These are phyloP conservation scores for Brachionus sp. DNA, from an alignment of 1,140 invertebrate species.

Conservation along the genomic window DNA sequence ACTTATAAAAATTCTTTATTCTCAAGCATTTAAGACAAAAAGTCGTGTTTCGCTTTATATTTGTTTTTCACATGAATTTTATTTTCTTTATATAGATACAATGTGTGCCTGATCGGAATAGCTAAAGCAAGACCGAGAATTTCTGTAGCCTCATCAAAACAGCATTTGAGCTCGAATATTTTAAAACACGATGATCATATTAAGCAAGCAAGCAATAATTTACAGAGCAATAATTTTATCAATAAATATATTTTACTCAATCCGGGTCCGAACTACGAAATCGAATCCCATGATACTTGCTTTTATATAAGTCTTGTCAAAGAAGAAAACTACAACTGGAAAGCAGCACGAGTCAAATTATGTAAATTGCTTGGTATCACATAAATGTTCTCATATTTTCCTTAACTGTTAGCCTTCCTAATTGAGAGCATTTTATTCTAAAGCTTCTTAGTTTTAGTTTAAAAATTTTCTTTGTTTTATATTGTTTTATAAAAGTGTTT, in stretches of 20 bases:
- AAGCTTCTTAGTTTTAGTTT: constrained; percentile 27
- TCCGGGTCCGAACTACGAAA: constrained; percentile 18
- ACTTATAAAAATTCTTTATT: too few species aligned
- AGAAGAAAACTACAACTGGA: constrained; percentile 45
- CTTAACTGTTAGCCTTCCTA: neutral
- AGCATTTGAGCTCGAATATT: neutral
- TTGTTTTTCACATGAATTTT: neutral
- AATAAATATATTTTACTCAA: constrained; percentile 45
- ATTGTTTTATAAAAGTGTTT: neutral
- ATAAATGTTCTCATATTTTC: constrained; percentile 21
- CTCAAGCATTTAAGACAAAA: too few species aligned
- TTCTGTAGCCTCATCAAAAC: neutral
- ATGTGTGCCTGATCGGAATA: constrained; percentile 26
- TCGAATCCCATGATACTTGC: constrained; percentile 17
- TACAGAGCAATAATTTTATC: neutral
- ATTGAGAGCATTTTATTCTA: constrained; percentile 30
- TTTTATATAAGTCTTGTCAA: constrained; percentile 45
- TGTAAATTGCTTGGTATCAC: constrained; percentile 11
- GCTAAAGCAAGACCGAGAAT: neutral
- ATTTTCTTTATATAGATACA: neutral
- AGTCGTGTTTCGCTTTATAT: too few species aligned
- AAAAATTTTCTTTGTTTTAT: neutral
- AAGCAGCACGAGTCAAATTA: constrained; percentile 25
- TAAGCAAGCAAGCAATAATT: neutral
- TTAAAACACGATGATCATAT: neutral